phyloP scores from a whole-genome alignment of 2,888 invertebrate genomes.

The Seladonia tumulorum region DNA sequence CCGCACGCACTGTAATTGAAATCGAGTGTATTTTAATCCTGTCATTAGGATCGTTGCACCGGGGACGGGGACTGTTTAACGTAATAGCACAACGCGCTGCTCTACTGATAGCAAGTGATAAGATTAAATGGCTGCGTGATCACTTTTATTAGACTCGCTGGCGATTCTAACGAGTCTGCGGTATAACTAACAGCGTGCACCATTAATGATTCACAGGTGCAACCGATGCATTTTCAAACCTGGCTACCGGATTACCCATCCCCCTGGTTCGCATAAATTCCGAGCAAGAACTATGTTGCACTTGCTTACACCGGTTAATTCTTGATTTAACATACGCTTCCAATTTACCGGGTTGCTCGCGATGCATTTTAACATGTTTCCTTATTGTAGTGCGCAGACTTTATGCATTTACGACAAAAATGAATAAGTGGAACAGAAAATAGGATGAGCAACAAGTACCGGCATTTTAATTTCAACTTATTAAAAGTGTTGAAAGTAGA shows the following conservation, averaged over 20 bases:
- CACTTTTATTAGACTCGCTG: background rate
- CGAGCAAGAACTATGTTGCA: background rate
- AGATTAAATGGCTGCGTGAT: constrained; percentile 32
- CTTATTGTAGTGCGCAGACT: background rate
- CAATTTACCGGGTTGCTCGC: background rate
- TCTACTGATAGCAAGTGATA: constrained; percentile 37
- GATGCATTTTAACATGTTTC: background rate
- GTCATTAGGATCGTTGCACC: constrained; percentile 26
- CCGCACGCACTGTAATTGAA: constrained; percentile 55
- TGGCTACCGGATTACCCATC: background rate
- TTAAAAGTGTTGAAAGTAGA: background rate
- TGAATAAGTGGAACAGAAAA: background rate
- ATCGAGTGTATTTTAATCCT: constrained; percentile 38
- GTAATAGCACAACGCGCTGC: background rate
- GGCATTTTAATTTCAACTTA: too few relatives aligned
- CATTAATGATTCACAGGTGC: constrained; percentile 9
- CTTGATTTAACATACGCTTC: background rate
- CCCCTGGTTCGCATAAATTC: background rate
- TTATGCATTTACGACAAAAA: background rate
- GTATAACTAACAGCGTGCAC: background rate
- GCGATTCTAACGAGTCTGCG: background rate
- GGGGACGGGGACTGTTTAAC: constrained; percentile 20
- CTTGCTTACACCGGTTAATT: background rate
- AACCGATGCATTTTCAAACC: constrained; percentile 12
- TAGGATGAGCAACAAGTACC: too few relatives aligned